phyloP scores from a whole-genome alignment of 1,140 invertebrate genomes.

The Harpegnathos saltator region DNA sequence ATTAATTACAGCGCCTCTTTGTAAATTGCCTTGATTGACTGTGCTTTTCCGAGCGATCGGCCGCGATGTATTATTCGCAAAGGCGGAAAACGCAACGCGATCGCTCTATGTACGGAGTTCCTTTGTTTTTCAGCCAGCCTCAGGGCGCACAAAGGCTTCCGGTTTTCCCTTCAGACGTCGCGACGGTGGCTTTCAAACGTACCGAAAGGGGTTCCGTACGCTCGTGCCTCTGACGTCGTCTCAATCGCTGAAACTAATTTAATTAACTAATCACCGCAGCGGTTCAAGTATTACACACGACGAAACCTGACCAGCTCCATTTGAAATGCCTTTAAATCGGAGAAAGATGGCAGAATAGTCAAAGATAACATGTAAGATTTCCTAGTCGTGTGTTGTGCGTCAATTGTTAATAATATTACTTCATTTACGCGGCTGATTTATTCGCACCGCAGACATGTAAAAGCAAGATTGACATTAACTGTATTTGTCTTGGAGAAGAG shows the following conservation, averaged over 20 bases:
- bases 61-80: background rate
- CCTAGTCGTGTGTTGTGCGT: too few relatives aligned
- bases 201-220: constrained; percentile 40
- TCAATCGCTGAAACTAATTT: constrained; percentile 52
- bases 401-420: too few relatives aligned
- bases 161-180: constrained; percentile 51
- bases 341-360: constrained; percentile 16
- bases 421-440: too few relatives aligned
- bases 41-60: constrained; percentile 34
- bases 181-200: constrained; percentile 31
- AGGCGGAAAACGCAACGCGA: constrained; percentile 23
- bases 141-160: constrained; percentile 51
- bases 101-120: background rate
- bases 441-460: too few relatives aligned
- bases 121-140: constrained; percentile 64
- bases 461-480: too few relatives aligned
- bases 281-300: constrained; percentile 46
- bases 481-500: too few relatives aligned
- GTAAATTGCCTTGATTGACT: constrained; percentile 46
- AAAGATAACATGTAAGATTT: background rate
- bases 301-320: constrained; percentile 25
- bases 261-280: constrained; percentile 68
- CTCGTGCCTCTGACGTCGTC: background rate
- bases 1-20: constrained; percentile 18
- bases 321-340: constrained; percentile 17